Base-by-base conservation (phyloP, 2,113 vertebrate species). In the Fulica atra region DNA sequence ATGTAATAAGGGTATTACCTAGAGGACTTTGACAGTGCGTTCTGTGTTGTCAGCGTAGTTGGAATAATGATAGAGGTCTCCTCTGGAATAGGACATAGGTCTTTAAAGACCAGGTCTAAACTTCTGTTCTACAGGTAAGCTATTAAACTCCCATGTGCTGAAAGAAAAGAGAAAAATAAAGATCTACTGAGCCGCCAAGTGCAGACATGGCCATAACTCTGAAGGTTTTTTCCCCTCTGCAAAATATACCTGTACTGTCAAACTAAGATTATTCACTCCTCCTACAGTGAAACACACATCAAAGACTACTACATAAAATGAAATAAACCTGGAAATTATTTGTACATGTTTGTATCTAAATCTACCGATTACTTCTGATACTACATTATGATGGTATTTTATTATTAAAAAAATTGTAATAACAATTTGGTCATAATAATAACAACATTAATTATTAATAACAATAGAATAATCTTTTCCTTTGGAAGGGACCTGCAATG, bases 1-100 rank as follows among this genome's bases (percentile, higher is more conserved):
- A 95, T 97, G 97, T 98, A 98, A 98, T 97, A 97, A 97, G 97
- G 95, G 93, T 96, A 97, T 98, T 98, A 99, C 98, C 98, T 96
- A 77, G 36, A 99, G 98, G 86, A 98, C 95, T 91, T 97, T 99
- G 95, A 97, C 98, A 97, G 98, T 96, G 16, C 93, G 90, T 68
- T 98, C 98, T 59, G 86, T 96, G 95, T 99, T 99, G 98, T 99
- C 98, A 96, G 94, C 46, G 0, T 97, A 98, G 28, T 89, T 96
- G 61, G 88, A 97, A 97, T 99, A 98, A 97, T 97, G 97, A 93
- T 98, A 97, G 86, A 99, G 97, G 86, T 98, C 98, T 97, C 93
- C 92, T 91, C 46, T 74, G 88, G 78, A 95, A 93, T 92, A 96
- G 94, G 95, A 96, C 96, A 98, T 74, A 99, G 98, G 93, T 98